Evolutionary conservation across 2,797 vertebrate genomes (phyloP), one percentile per base, ranked within the genome.

Genomic region (Gobio occitaniae): DNA sequence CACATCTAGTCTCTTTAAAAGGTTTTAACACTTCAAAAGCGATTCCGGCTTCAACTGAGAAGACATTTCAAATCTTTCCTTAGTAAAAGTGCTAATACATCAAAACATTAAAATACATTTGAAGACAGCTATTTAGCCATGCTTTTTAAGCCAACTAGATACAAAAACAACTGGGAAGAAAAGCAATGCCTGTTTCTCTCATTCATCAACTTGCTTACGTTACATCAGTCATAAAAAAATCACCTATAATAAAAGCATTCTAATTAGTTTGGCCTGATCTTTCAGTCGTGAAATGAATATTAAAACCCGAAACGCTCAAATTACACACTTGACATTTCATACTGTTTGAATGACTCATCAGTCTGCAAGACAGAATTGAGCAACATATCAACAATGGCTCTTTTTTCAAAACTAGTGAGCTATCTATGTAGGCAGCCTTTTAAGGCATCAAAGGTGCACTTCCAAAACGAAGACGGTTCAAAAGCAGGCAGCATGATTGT

Each of bases 1-100:
- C 59, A 56, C 54, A 66, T 74, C 38, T 25, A 29, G 50, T 66
- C 66, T 41, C 50, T 74, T 78, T 63, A 50, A 74, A 84, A 83
- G 56, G 44, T n/a, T 77, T 65, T 66, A 50, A 44, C 38, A 38
- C 56, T 71, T 71, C 76, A 63, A 71, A 84, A 79, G 29, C 6
- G 12, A 76, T 83, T 25, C 12, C 1, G 11, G 61, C 50, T 83
- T 19, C 70, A 75, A 66, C 15, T 44, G 59, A 9, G 38, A 69
- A 70, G 50, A 75, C 21, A 78, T 59, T 84, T 78, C 48, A 13
- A 52, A 77, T 84, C 25, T 70, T 52, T 59, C 74, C 19, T 56
- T 4, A 32, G 32, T 68, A 59, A 78, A 83, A 69, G 50, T 77
- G n/a, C 72, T 47, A 59, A 84, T 48, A 17, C 38, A 84, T 78